Evolutionary conservation across 2,113 vertebrate genomes (phyloP).

Genomic region (Passer domesticus): DNA sequence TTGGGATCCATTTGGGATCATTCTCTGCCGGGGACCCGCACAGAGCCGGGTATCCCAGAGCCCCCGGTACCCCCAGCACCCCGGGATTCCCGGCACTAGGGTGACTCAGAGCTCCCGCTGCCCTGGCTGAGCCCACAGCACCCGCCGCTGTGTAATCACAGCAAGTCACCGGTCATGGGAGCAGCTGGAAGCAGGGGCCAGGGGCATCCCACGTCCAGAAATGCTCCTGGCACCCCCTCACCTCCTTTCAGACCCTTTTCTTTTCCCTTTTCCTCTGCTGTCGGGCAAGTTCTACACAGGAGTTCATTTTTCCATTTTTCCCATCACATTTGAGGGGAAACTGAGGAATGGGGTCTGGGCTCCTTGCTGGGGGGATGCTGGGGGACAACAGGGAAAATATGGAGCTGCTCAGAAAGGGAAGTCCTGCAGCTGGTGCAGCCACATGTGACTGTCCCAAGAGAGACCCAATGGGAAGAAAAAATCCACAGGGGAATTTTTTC

Average conservation of each 20-base stretch:
- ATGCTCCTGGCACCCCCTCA: fast-evolving
- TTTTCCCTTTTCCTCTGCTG: background rate
- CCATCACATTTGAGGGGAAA: background rate
- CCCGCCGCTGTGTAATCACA: background rate
- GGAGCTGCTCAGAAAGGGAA: background rate
- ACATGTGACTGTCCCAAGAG: background rate
- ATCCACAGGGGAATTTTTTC: background rate
- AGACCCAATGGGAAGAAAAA: background rate
- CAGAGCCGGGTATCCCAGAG: fast-evolving
- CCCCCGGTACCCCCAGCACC: fast-evolving
- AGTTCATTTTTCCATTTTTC: background rate
- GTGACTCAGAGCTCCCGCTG: background rate
- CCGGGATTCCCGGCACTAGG: fast-evolving
- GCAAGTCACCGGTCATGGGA: constrained; percentile 18
- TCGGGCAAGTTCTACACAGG: fast-evolving
- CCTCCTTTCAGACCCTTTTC: background rate
- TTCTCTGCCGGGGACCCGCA: background rate
- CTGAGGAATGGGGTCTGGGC: background rate
- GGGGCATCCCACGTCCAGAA: background rate
- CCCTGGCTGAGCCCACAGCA: background rate
- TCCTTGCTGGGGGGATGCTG: fast-evolving
- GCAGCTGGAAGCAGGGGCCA: background rate
- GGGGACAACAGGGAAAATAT: background rate
- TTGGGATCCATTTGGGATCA: fast-evolving
- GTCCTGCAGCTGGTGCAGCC: background rate